Evolutionary conservation across 2,113 vertebrate genomes (phyloP), one percentile per base, ranked within the genome.

Genomic region (Hipposideros armiger): DNA sequence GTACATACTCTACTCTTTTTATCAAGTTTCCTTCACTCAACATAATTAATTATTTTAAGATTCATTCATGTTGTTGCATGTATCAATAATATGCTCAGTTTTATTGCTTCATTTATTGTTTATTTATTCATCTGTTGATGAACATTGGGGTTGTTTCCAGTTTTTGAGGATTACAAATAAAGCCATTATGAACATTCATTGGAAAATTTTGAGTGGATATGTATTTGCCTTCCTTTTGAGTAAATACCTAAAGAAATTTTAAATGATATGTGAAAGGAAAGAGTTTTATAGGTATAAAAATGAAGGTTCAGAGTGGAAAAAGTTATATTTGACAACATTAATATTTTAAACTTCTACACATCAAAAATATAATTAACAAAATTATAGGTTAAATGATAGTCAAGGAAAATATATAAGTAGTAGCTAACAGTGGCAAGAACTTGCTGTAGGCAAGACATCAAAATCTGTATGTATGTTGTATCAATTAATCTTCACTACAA

Each of bases 161-260:
- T 42, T 70, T 74, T 74, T 81, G 2, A 60, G 30, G 64, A 60
- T 88, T 64, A 77, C 6, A 69, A 52, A 90, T 66, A 90, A 95
- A 92, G 52, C 69, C 26, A 32, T 58, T 69, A 5, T 78, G 42
- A 69, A 47, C 30, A 58, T 74, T 78, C 80, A 72, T 62, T 22
- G n/a, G 50, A 92, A 96, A 94, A 72, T 58, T 20, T 95, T 87
- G 73, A 78, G 56, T 76, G 19, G 15, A 54, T 86, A 90, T 66
- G 30, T 60, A 67, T 62, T 73, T 92, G 60, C 16, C 73, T 86
- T 50, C 22, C 70, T 84, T 94, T 83, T 87, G 62, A 87, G 45
- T 80, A 85, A 92, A 86, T 90, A 66, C 16, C 3, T 67, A 36
- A 20, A 77, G 45, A 30, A 42, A 87, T 80, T 95, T 77, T 87